Evolutionary conservation across 1,140 invertebrate species (phyloP).

Genomic region (Sycophaga agraensis): DNA sequence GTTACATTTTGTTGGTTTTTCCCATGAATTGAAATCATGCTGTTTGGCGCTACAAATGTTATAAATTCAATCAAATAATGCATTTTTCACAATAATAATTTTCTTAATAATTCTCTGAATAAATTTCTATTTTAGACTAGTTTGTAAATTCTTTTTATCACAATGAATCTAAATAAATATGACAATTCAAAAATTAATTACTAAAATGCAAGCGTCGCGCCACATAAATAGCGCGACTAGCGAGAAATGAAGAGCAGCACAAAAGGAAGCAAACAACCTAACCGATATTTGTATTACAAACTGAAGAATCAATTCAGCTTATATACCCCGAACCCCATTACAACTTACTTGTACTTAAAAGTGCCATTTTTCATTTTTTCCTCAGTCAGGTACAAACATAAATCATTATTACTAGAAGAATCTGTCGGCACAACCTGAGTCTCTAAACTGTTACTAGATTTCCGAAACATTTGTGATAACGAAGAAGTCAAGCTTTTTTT

Average conservation of each 20-base stretch:
- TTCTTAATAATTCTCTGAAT: too few relatives aligned
- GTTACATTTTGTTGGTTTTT: slow-evolving; percentile 47
- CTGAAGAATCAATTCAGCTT: too few relatives aligned
- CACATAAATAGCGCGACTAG: too few relatives aligned
- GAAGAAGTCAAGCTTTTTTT: slow-evolving; percentile 71
- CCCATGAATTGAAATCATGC: slow-evolving; percentile 38
- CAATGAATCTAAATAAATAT: too few relatives aligned
- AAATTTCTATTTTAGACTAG: too few relatives aligned
- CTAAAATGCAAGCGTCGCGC: too few relatives aligned
- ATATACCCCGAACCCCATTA: too few relatives aligned
- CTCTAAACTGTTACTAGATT: slow-evolving; percentile 53
- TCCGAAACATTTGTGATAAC: slow-evolving; percentile 71
- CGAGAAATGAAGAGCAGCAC: too few relatives aligned
- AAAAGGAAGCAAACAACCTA: too few relatives aligned
- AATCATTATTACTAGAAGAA: slow-evolving; percentile 31
- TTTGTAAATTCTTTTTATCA: too few relatives aligned
- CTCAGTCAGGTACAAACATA: slow-evolving; percentile 39
- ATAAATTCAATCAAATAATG: slow-evolving; percentile 1
- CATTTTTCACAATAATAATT: background rate
- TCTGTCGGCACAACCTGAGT: slow-evolving; percentile 18
- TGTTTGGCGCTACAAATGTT: slow-evolving; percentile 10
- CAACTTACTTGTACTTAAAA: slow-evolving; percentile 20
- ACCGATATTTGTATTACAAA: too few relatives aligned
- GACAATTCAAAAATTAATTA: too few relatives aligned
- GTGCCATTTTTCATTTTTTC: slow-evolving; percentile 44